Percentiles rank a stretch among this genome's conserved stretches.
phyloP scores from a whole-genome alignment of 2,113 vertebrate species.

The Alligator mississippiensis region DNA sequence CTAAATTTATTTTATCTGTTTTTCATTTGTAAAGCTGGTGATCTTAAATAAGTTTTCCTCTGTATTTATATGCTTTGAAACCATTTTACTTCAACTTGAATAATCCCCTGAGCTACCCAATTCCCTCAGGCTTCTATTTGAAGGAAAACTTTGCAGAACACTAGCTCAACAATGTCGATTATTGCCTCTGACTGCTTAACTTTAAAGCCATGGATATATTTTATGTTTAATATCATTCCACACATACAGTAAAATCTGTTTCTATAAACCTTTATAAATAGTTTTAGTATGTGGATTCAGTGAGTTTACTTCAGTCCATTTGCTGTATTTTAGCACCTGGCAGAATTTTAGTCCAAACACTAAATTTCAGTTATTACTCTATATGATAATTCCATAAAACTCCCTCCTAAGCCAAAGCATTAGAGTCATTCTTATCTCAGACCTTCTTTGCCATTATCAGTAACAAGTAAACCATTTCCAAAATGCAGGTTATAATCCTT shows the following conservation, averaged over 20 bases:
- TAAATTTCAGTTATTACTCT: slow-evolving; percentile 16
- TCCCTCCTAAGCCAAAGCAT: neutral
- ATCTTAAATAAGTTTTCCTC: neutral
- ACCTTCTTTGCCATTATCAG: neutral
- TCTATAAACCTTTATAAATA: slow-evolving; percentile 57
- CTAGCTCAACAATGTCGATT: neutral
- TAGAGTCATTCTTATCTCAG: neutral
- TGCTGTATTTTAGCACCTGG: slow-evolving; percentile 13
- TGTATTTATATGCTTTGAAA: neutral
- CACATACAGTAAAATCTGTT: neutral
- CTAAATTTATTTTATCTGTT: neutral
- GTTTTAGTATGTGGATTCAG: slow-evolving; percentile 25
- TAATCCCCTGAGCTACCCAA: neutral
- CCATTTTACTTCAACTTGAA: neutral
- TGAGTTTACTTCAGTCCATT: slow-evolving; percentile 54
- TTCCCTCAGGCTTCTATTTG: neutral
- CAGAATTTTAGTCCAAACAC: neutral
- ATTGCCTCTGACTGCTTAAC: slow-evolving; percentile 3
- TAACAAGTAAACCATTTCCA: neutral
- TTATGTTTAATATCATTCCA: slow-evolving; percentile 27
- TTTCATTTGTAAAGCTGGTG: neutral
- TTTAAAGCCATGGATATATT: neutral
- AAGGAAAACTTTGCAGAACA: neutral
- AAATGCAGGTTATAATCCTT: neutral
- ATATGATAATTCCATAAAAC: slow-evolving; percentile 19